phyloP scores from a whole-genome alignment of 1,140 invertebrate species.

The Hyles vespertilio region DNA sequence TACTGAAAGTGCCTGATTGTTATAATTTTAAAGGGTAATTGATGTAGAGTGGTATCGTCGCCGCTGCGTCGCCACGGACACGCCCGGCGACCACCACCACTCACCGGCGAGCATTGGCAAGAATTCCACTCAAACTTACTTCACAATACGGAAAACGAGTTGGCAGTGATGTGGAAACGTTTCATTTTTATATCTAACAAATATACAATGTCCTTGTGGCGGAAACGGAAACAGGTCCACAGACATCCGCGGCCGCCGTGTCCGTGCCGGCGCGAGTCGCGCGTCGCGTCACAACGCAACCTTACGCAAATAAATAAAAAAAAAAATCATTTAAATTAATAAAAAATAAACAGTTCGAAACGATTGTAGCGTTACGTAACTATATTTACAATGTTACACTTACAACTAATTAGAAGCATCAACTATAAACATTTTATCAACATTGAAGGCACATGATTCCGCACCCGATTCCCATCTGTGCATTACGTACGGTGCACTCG shows the following conservation, averaged over 20 bases:
- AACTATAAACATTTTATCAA: conserved; percentile 73
- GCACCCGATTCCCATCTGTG: conserved; percentile 63
- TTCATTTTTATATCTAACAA: too few relatives aligned
- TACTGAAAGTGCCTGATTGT: conserved; percentile 56
- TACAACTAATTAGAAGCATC: conserved; percentile 71
- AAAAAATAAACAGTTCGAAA: conserved; percentile 69
- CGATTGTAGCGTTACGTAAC: conserved; percentile 49
- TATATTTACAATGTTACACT: conserved; percentile 68
- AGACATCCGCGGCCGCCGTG: not conserved
- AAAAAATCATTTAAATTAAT: conserved; percentile 60
- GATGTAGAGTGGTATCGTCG: conserved; percentile 48
- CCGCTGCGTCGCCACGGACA: conserved; percentile 22
- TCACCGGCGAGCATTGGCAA: conserved; percentile 15
- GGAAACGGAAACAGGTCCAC: too few relatives aligned
- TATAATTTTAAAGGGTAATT: conserved; percentile 56
- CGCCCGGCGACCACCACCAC: not conserved
- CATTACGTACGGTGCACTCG: conserved; percentile 50
- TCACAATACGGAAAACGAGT: conserved; percentile 13
- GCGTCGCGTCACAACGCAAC: conserved; percentile 18
- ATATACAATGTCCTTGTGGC: too few relatives aligned
- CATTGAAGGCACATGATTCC: conserved; percentile 74
- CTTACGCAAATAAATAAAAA: conserved; percentile 66
- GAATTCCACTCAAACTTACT: conserved; percentile 10
- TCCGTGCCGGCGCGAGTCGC: not conserved
- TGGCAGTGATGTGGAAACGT: conserved; percentile 18